phyloP scores from a whole-genome alignment of 2,888 invertebrate genomes.

The Ceriagrion tenellum region DNA sequence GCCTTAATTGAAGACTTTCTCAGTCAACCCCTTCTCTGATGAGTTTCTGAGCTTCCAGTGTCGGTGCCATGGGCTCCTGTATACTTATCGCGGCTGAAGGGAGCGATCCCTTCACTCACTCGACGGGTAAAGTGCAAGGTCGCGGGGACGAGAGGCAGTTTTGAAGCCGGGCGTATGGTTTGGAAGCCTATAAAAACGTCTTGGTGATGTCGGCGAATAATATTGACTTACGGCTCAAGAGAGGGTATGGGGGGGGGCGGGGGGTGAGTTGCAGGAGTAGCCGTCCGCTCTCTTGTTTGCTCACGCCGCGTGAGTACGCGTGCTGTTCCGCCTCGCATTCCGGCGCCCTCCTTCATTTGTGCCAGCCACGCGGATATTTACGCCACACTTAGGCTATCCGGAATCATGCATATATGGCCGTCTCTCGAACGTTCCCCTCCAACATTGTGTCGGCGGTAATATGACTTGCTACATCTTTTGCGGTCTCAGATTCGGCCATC shows the following conservation, averaged over 20 bases:
- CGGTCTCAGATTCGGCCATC: too few species aligned
- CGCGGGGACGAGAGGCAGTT: constrained; percentile 29
- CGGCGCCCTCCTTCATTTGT: background rate
- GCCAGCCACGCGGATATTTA: background rate
- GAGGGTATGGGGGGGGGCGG: background rate
- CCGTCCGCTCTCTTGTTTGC: background rate
- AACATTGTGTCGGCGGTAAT: too few species aligned
- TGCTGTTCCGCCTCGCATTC: background rate
- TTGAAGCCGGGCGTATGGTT: background rate
- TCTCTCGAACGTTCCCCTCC: too few species aligned
- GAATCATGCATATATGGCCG: too few species aligned
- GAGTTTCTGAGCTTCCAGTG: too few species aligned
- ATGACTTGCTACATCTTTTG: too few species aligned
- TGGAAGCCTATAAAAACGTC: constrained; percentile 21
- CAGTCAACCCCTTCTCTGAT: too few species aligned
- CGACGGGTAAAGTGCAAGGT: constrained; percentile 47
- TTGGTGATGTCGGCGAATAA: constrained; percentile 22
- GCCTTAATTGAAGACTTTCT: too few species aligned
- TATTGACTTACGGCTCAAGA: background rate
- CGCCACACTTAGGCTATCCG: background rate
- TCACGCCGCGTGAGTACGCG: background rate
- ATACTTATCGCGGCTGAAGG: background rate
- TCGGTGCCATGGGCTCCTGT: too few species aligned
- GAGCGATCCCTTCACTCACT: background rate
- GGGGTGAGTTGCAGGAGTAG: background rate